Evolutionary conservation across 1,140 invertebrate species (phyloP), one percentile per base, ranked within the genome.

Genomic region (Cataglyphis hispanica): DNA sequence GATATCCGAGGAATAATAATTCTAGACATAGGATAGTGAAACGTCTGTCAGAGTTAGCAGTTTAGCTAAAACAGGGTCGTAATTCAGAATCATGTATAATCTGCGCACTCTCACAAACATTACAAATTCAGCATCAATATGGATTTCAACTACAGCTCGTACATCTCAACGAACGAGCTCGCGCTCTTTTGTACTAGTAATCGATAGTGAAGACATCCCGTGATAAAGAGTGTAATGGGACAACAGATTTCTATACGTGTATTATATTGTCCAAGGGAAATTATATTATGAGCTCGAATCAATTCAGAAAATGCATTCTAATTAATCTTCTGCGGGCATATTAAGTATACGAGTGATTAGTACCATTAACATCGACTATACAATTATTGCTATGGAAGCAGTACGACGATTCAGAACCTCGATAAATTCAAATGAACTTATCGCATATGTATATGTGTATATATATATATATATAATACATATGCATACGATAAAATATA

Each of bases 361-460:
- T 92, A 94, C 89, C 91, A 91, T 92, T 91, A 93, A 94, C 93
- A 94, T 94, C 93, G 86, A 94, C 93, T 94, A 94, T 94, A 94
- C 93, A 94, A 87, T 93, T 94, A 94, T 94, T 94, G 92, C 93
- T 94, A 94, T 94, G 92, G 93, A 94, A 94, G 93, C 93, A 92
- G 91, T 94, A 94, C 91, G 90, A 89, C 91, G 90, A 91, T 93
- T 94, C 92, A 92, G 91, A 86, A 86, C 86, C 89, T 75, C 89
- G 88, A 92, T 91, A 88, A 94, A 93, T 94, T 91, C 92, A 92
- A 94, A 91, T 87, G 91, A 93, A 93, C 87, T 90, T 91, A 69
- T 85, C 40, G 25, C 56, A 37, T 58, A 37, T 64, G 34, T 5
- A 31, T n/a, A 25, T 53, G n/a, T 56, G 22, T 78, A 43, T 37